A percentile compares a stretch with the other conserved stretches of the same genome.
These are phyloP conservation scores for Forbesichthys agassizii DNA, from an alignment of 2,113 vertebrate genomes.

Conservation along the genomic window DNA sequence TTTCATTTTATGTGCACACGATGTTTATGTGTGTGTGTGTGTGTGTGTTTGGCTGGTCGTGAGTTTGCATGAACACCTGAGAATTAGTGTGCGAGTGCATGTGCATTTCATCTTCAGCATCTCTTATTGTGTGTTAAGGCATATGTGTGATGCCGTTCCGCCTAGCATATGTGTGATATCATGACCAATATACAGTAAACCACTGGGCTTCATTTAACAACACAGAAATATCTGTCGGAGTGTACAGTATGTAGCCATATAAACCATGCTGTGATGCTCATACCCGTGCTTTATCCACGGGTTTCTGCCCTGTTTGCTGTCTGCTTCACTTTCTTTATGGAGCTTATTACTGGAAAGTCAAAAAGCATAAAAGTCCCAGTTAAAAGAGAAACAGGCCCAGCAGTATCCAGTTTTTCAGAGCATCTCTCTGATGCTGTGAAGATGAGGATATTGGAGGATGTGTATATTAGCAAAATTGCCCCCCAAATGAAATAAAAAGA, in stretches of 20 bases:
- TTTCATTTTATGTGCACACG: conserved; percentile 28
- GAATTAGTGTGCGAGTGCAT: not conserved
- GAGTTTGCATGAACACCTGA: conserved; percentile 7
- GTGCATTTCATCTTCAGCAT: not conserved
- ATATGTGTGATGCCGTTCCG: conserved; percentile 31
- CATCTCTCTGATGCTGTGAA: conserved; percentile 48
- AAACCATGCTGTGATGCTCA: conserved; percentile 36
- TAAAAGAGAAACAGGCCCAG: conserved; percentile 12
- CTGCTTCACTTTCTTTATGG: conserved; percentile 50
- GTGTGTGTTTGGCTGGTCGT: conserved; percentile 11
- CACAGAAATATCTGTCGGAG: conserved; percentile 31
- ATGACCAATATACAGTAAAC: conserved; percentile 51
- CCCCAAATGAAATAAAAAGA: not conserved
- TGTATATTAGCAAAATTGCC: conserved; percentile 37
- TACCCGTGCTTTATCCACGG: not conserved
- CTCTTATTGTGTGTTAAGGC: not conserved
- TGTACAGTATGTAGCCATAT: conserved; percentile 22
- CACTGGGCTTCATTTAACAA: conserved; percentile 54
- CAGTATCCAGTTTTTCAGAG: conserved; percentile 32
- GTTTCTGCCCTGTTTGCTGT: conserved; percentile 25
- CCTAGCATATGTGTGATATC: conserved; percentile 42
- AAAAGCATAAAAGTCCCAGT: conserved; percentile 46
- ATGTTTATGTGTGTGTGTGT: not conserved
- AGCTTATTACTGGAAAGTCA: conserved; percentile 58
- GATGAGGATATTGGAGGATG: conserved; percentile 40